Base-by-base conservation (phyloP, 2,797 vertebrate genomes). In the Arrhamphus sclerolepis region DNA sequence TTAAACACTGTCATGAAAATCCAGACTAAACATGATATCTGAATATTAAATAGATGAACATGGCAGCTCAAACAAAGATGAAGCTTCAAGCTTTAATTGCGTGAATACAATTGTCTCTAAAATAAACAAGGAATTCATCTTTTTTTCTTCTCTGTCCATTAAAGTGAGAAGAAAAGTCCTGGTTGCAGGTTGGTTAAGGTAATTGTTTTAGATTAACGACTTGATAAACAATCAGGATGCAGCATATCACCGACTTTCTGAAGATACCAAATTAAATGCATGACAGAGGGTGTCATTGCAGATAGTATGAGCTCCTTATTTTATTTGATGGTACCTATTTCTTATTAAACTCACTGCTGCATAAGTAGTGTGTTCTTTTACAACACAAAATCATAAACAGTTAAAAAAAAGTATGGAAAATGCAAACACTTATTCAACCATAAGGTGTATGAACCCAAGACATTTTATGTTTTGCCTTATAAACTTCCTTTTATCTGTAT, bases 31-130 rank as follows among this genome's bases (percentile, higher is more conserved):
- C 62, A 82, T 62, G 61, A 58, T n/a, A 21, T 75, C 57, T 71
- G 65, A 80, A 76, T 68, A 67, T 78, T 42, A 80, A 62, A 69
- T 57, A 74, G 77, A 56, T 63, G 67, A 72, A 51, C 19, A 66
- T 78, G 61, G 79, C 51, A 66, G 44, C 58, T 56, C 22, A 65
- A 57, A 64, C 55, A 70, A 84, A 88, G 77, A 82, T 82, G 75
- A 72, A 77, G 69, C 31, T 19, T 17, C n/a, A 29, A 31, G 60
- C 50, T 72, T 72, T 73, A 54, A 58, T 39, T 29, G 63, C 42
- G 58, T 1, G 7, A 46, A 72, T 10, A 5, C 46, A 72, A 62
- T 51, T 62, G 43, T n/a, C 72, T 76, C 59, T 62, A 60, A 53
- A 50, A 76, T 64, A 74, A 76, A 42, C 26, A 56, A 49, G 20